Conservation (phyloP, 2,888 invertebrate genomes). For the Clepsis dumicolana region DNA sequence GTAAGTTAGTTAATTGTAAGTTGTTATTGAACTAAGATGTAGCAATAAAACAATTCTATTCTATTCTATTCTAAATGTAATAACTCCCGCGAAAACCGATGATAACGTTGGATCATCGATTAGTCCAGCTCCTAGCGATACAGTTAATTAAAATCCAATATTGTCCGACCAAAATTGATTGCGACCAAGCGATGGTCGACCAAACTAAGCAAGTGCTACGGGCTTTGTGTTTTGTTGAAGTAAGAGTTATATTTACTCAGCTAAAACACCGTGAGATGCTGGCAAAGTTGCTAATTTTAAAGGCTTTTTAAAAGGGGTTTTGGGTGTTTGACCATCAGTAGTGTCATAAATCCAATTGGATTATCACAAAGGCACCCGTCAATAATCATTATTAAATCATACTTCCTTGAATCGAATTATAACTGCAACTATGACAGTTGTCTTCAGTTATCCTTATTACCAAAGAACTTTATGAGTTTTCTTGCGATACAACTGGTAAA, state of each 20-base stretch:
- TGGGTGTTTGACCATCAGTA: background rate
- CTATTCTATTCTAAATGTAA: too few species aligned
- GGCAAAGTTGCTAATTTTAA: background rate
- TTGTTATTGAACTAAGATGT: too few species aligned
- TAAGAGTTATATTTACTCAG: conserved; percentile 1
- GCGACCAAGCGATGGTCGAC: conserved; percentile 60
- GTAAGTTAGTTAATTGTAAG: too few species aligned
- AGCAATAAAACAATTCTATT: too few species aligned
- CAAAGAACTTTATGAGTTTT: too few species aligned
- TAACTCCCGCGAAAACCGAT: conserved; percentile 61
- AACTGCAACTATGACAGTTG: too few species aligned
- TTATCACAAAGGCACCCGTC: too few species aligned
- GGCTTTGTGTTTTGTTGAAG: conserved; percentile 26
- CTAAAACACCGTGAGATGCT: background rate
- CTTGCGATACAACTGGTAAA: too few species aligned
- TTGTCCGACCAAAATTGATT: conserved; percentile 85
- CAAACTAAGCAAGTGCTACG: conserved; percentile 50
- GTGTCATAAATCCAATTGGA: too few species aligned
- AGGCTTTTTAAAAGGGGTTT: background rate
- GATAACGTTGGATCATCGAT: conserved; percentile 66
- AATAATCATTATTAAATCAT: too few species aligned
- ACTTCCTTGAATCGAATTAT: too few species aligned
- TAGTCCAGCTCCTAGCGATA: conserved; percentile 68
- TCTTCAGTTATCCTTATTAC: too few species aligned
- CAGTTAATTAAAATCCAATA: conserved; percentile 86